These are phyloP conservation scores for Pristionchus fissidentatus DNA, from an alignment of 2,888 invertebrate genomes.

Conservation along the genomic window DNA sequence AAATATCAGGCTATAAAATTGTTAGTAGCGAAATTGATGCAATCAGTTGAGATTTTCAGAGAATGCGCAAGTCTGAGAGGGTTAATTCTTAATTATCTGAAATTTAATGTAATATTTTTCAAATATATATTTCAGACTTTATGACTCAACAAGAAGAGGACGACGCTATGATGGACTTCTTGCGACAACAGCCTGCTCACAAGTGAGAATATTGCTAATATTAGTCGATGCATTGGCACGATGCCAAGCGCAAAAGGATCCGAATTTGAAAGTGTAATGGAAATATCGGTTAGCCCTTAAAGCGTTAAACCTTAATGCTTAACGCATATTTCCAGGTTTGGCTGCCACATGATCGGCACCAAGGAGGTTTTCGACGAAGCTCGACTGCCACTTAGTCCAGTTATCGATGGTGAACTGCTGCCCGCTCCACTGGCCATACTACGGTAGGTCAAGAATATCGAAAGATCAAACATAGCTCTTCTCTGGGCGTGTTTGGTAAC, in stretches of 20 bases:
- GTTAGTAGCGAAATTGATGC: too few species aligned
- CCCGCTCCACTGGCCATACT: conserved; percentile 55
- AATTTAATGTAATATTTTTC: not conserved
- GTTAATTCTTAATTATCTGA: too few species aligned
- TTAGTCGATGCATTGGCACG: not conserved
- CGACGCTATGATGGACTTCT: conserved; percentile 62
- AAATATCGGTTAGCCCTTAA: too few species aligned
- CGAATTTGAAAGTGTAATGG: too few species aligned
- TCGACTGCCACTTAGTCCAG: conserved; percentile 68
- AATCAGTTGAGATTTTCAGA: not conserved
- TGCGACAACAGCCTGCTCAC: conserved; percentile 63
- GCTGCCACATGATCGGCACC: conserved; percentile 65
- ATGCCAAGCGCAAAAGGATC: too few species aligned
- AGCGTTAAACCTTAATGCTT: not conserved
- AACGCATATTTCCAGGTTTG: conserved; percentile 60
- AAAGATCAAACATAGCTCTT: too few species aligned
- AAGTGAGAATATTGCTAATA: conserved; percentile 59
- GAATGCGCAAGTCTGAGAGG: too few species aligned
- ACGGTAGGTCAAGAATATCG: not conserved
- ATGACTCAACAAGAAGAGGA: conserved; percentile 64
- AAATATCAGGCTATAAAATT: too few species aligned
- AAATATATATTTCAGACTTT: conserved; percentile 52
- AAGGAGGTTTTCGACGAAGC: conserved; percentile 64
- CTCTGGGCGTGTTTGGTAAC: too few species aligned
- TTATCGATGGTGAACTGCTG: conserved; percentile 72